Evolutionary conservation across 2,113 vertebrate species (phyloP), one percentile per base, ranked within the genome.

Genomic region (Lagenorhynchus albirostris): DNA sequence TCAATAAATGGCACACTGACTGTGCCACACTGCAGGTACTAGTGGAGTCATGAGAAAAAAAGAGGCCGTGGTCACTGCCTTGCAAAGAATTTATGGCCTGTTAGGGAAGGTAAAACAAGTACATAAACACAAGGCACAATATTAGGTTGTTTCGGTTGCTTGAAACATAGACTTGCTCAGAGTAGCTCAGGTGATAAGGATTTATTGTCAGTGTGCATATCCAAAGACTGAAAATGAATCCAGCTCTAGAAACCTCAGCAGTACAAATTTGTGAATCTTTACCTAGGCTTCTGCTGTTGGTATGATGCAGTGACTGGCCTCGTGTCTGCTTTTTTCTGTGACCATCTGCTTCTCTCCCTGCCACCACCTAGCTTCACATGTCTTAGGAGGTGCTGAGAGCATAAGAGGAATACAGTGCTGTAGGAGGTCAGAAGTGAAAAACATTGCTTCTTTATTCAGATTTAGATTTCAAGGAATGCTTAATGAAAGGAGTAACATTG

Each of bases 391-490:
- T 89, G 5, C 44, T 47, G 41, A 23, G 50, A 20, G 18, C 10
- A 8, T 41, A 91, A 92, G 50, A 91, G 12, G 53, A 81, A 91
- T 87, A 79, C 8, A 29, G 9, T 62, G 5, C 14, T 81, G 0
- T 85, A 77, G 73, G 14, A 89, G 38, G 47, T 38, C 31, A 82
- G 31, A 92, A 83, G 26, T 92, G 47, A 91, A 94, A 94, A 83
- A 15, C 9, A 10, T 26, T 80, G 29, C 2, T n/a, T 77, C 63
- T 93, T 80, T 81, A 55, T 91, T 95, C 92, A 86, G 12, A 91
- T 87, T 91, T 81, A 86, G 12, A 91, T 87, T 91, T 81, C 33
- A 92, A 92, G 62, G 53, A 87, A 53, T 95, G n/a, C 29, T 67
- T 87, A 90, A 80, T 74, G 26, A 87, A 85, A 58, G 41, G 62